A percentile compares a stretch with the other conserved stretches of the same genome.
Evolutionary conservation across 2,113 vertebrate species (phyloP).

Genomic region (Puffinus mauretanicus): DNA sequence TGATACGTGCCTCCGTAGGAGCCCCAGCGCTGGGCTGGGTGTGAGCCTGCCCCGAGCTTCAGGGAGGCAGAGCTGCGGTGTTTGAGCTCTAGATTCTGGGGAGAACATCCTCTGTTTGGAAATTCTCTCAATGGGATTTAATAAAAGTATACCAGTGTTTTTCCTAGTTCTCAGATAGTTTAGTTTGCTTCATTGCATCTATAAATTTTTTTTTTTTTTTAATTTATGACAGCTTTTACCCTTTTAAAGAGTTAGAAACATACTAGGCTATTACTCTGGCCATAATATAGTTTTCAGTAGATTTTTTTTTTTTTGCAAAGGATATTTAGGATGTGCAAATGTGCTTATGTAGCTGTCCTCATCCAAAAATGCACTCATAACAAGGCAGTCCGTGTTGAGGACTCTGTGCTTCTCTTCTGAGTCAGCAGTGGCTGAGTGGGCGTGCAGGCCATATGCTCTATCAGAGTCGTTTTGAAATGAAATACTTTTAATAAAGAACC

Average conservation of each 20-base stretch:
- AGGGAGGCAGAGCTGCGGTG: neutral
- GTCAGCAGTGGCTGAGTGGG: neutral
- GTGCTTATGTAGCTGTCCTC: neutral
- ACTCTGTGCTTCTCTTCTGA: neutral
- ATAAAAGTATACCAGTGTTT: neutral
- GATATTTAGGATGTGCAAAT: neutral
- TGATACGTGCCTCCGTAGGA: accelerated
- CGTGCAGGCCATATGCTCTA: neutral
- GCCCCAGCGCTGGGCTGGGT: neutral
- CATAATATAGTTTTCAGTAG: neutral
- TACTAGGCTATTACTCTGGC: neutral
- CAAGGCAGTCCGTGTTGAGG: neutral
- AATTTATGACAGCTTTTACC: neutral
- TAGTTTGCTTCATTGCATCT: neutral
- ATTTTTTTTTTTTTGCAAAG: neutral
- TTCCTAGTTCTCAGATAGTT: neutral
- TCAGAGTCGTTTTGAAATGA: neutral
- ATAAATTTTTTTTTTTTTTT: neutral
- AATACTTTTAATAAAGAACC: neutral
- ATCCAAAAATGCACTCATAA: neutral
- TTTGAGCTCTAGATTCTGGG: neutral
- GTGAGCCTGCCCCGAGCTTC: neutral
- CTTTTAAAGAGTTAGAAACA: neutral
- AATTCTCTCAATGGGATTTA: neutral
- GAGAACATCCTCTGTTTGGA: neutral